Base-by-base conservation (phyloP, 2,888 invertebrate species). In the Lagria hirta region DNA sequence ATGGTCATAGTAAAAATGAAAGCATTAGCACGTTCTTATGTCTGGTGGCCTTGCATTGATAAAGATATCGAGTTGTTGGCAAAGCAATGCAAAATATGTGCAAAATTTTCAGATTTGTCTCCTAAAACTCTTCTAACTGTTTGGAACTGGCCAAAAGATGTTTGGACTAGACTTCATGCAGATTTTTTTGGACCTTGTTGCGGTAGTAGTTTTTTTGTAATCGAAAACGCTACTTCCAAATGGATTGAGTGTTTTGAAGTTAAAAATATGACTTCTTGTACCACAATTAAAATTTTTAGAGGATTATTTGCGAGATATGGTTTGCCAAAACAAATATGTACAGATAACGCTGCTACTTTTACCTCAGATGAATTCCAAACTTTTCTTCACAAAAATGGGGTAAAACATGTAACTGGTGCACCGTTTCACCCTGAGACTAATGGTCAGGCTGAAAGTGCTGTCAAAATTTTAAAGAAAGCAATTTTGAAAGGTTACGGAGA, bases 41-140 rank as follows among this genome's bases (percentile, higher is more conserved):
- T 38, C 2, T 38, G 38, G 38, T 38, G 29, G 29, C 38, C 38
- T 8, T 12, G 4, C n/a, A 21, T 38, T 5, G 16, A 29, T 15
- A 4, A 1, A 13, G 21, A 29, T 2, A 29, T 29, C 14, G 38
- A 29, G 11, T 1, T 29, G 13, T 4, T 16, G 3, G 27, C 18
- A 4, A 12, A 14, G 10, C 7, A 11, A 10, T 18, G 18, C 21
- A 8, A 6, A 13, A 11, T 11, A 13, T 20, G 18, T 28, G 1
- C 8, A 11, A 4, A 13, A 6, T 8, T 28, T 3, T 10, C 21
- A 6, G 2, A 14, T 4, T 4, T 1, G n/a, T 15, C 38, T 8
- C 11, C 29, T 8, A 27, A 37, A 20, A 21, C 29, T 11, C 18
- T 28, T 1, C 11, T 14, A 10, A 21, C 14, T 4, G 7, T 10